These are phyloP conservation scores for Cydia fagiglandana DNA, from an alignment of 1,140 invertebrate species.

Conservation along the genomic window DNA sequence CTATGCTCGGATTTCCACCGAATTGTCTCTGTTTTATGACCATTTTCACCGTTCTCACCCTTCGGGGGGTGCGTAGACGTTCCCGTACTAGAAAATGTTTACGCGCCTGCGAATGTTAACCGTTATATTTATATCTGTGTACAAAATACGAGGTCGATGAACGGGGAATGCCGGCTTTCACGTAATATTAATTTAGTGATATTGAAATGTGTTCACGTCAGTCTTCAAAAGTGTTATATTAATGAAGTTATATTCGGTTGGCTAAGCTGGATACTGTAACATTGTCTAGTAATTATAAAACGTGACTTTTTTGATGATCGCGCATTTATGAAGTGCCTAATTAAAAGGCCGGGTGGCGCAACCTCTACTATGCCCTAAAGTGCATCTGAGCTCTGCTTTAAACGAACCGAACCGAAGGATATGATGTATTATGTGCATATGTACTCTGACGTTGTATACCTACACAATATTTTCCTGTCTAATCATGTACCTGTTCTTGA, in stretches of 20 bases:
- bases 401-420: neutral
- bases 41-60: slow-evolving; percentile 42
- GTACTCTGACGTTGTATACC: neutral
- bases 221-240: neutral
- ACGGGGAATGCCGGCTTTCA: slow-evolving; percentile 24
- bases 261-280: neutral
- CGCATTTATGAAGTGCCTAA: slow-evolving; percentile 5
- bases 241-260: neutral
- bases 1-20: neutral
- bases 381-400: neutral
- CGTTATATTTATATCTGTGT: slow-evolving; percentile 14
- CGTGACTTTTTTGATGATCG: slow-evolving; percentile 2
- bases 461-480: neutral
- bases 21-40: slow-evolving; percentile 49
- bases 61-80: slow-evolving; percentile 38
- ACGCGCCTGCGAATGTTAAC: slow-evolving; percentile 36
- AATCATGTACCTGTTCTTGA: neutral
- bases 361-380: neutral
- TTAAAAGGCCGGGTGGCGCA: neutral
- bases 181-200: neutral
- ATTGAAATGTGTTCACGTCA: neutral
- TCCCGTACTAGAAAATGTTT: slow-evolving; percentile 44
- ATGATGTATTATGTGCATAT: neutral
- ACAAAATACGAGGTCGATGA: slow-evolving; percentile 26
- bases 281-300: neutral